Base-by-base conservation (phyloP, 1,140 invertebrate species). In the Brachionus calyciflorus region DNA sequence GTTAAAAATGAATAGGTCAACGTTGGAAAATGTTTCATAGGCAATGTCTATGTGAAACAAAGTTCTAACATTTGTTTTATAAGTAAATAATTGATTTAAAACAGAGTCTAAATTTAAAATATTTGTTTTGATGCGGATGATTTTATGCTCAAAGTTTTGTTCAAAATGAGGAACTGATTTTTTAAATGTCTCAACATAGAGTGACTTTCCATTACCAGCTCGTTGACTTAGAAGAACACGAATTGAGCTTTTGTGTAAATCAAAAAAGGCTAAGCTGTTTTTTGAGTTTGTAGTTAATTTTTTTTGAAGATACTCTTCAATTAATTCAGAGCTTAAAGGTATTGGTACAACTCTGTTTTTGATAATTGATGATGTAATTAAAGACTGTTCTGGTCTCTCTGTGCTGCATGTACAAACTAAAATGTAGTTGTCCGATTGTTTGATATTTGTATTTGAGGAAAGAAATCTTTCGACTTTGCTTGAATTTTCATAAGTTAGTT, bases 41-140 rank as follows among this genome's bases (percentile, higher is more conserved):
- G 69, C 44, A 40, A 73, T 73, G 17, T 73, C 69, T 33, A 73
- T 73, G 26, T 73, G 69, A 24, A 41, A 73, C 3, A 73, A 19
- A 28, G 69, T 51, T 5, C 17, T 21, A 28, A 28, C 1, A 41
- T 28, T 24, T 9, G 69, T 10, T 73, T 51, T 73, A 51, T 17
- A 40, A 21, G 26, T 30, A 24, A 30, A 73, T 9, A 73, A 28
- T 24, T 73, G 49, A 0, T 73, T n/a, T 3, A 73, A 4, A 3
- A 40, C 33, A 12, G 10, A 30, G 28, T 73, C 69, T 10, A 28
- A 51, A 1, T 51, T 28, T 24, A 73, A 28, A n/a, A 9, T 33
- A 6, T 1, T 49, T 19, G 28, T 55, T 73, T 49, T 73, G 26
- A 73, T 51, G 12, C 69, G 69, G 14, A 73, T 49, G 19, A 73